phyloP scores from a whole-genome alignment of 2,797 vertebrate genomes.

The Coccyzus lansbergi region DNA sequence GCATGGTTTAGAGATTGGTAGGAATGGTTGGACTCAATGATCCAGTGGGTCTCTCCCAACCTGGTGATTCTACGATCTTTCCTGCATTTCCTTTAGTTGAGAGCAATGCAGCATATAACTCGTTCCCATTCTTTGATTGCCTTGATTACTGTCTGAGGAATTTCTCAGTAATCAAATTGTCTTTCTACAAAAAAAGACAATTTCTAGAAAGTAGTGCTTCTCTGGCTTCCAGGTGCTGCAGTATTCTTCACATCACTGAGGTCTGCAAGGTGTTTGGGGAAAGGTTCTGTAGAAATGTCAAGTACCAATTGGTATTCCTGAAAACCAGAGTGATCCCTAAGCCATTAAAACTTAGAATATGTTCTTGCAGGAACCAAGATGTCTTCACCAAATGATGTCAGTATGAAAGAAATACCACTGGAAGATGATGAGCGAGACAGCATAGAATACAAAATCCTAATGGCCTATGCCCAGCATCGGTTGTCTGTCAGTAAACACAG shows the following conservation, averaged over 20 bases:
- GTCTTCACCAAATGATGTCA: neutral
- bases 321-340: neutral
- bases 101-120: neutral
- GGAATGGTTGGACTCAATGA: no score
- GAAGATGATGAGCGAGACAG: conserved; percentile 58
- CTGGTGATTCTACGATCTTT: no score
- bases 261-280: neutral
- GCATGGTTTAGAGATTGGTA: no score
- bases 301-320: neutral
- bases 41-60: no score
- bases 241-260: neutral
- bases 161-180: neutral
- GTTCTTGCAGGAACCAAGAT: conserved; percentile 59
- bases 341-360: neutral
- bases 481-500: neutral
- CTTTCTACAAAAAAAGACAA: no score
- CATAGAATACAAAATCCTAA: conserved; percentile 81
- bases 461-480: conserved; percentile 76
- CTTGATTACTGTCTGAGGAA: neutral
- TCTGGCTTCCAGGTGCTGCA: neutral
- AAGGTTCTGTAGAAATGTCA: neutral
- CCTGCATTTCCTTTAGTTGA: neutral
- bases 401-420: conserved; percentile 70
- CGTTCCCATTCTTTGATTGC: neutral
- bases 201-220: neutral